These are phyloP conservation scores for Coregonus sp. DNA, from an alignment of 2,797 vertebrate species.

Conservation along the genomic window DNA sequence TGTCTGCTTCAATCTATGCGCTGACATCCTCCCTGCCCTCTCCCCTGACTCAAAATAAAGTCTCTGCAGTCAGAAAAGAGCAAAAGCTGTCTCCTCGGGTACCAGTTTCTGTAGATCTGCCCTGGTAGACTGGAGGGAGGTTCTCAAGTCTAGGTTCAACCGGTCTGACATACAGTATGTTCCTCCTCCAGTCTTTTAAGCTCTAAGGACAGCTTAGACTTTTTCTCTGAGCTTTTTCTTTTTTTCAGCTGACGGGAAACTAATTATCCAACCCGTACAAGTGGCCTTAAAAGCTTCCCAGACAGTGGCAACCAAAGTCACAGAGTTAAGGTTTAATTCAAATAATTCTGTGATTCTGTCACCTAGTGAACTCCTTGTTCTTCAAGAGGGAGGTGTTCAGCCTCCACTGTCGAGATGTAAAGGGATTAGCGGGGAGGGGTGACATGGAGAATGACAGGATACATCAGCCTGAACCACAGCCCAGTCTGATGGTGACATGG, in stretches of 20 bases:
- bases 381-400: not conserved
- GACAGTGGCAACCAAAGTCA: not conserved
- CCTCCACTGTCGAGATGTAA: not conserved
- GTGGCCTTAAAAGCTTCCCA: constrained; percentile 3
- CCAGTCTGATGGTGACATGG: too few species aligned
- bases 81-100: not conserved
- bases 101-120: not conserved
- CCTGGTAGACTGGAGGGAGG: not conserved
- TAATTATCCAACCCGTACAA: not conserved
- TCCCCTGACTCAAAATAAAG: not conserved
- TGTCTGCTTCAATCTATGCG: too few species aligned
- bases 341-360: not conserved
- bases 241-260: not conserved
- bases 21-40: not conserved
- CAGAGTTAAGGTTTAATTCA: not conserved
- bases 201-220: not conserved
- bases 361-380: not conserved
- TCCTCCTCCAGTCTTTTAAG: not conserved
- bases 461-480: too few species aligned
- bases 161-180: not conserved
- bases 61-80: not conserved
- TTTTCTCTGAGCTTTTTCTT: not conserved
- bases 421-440: not conserved
- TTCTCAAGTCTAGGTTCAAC: not conserved
- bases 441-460: too few species aligned